Percentiles rank a stretch among this genome's conserved stretches.
Evolutionary conservation across 2,797 vertebrate species (phyloP).

Genomic region (Argyrosomus regius): DNA sequence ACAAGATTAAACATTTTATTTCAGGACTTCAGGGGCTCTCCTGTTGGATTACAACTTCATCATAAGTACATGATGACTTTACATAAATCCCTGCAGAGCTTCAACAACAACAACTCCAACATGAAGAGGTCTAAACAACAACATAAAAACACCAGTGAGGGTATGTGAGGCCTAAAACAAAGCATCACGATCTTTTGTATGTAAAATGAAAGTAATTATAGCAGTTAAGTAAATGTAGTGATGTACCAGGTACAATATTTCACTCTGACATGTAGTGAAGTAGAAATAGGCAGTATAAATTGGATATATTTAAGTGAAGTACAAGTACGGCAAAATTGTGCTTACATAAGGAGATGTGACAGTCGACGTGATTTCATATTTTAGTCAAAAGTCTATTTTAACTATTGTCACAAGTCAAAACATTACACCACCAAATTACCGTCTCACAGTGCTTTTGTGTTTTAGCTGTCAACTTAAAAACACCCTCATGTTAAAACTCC

Average conservation of each 20-base stretch:
- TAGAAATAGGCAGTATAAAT: neutral
- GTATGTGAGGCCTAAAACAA: neutral
- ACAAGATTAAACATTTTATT: neutral
- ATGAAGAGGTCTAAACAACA: neutral
- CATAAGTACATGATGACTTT: neutral
- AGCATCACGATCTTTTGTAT: too few species aligned
- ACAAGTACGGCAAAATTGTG: too few species aligned
- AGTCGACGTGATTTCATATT: neutral
- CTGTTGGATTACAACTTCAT: neutral
- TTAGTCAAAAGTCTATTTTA: neutral
- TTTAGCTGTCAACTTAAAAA: constrained; percentile 36
- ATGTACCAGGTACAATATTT: neutral
- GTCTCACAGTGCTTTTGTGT: constrained; percentile 5
- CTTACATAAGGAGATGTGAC: too few species aligned
- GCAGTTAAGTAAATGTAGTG: neutral
- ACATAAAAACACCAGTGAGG: neutral
- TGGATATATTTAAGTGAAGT: neutral
- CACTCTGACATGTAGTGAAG: neutral
- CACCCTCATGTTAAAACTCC: constrained; percentile 38
- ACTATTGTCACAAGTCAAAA: neutral
- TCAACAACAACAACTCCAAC: neutral
- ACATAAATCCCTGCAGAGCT: neutral
- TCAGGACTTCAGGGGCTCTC: neutral
- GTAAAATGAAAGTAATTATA: neutral
- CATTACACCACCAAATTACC: neutral